Evolutionary conservation across 2,797 vertebrate genomes (phyloP).

Genomic region (Pampus argenteus): DNA sequence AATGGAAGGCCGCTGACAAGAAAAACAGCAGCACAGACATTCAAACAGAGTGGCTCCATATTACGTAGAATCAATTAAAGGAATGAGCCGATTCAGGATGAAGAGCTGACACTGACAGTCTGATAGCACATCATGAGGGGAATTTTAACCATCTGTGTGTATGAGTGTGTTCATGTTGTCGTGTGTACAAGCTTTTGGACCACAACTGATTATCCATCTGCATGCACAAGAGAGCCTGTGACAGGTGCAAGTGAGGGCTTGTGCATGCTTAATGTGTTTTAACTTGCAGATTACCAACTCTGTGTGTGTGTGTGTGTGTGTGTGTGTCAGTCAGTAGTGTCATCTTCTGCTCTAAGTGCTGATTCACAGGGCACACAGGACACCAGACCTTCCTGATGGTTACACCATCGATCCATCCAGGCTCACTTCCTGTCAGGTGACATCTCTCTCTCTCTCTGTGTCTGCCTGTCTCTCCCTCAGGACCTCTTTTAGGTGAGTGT

Average conservation of each 20-base stretch:
- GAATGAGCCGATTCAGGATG: slow-evolving; percentile 12
- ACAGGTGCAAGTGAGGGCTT: slow-evolving; percentile 44
- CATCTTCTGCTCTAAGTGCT: slow-evolving; percentile 66
- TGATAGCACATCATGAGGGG: slow-evolving; percentile 13
- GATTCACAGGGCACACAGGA: slow-evolving; percentile 74
- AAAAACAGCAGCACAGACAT: neutral
- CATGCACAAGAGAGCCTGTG: slow-evolving; percentile 37
- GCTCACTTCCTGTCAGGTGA: slow-evolving; percentile 71
- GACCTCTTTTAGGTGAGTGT: slow-evolving; percentile 53
- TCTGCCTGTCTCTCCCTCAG: slow-evolving; percentile 15
- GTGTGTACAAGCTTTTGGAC: slow-evolving; percentile 1
- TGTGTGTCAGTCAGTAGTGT: slow-evolving; percentile 47
- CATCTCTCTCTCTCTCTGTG: slow-evolving; percentile 12
- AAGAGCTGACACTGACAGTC: slow-evolving; percentile 1
- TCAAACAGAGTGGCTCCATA: slow-evolving; percentile 20
- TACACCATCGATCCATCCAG: slow-evolving; percentile 54
- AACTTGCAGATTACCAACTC: slow-evolving; percentile 55
- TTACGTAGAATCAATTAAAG: slow-evolving; percentile 44
- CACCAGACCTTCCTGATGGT: slow-evolving; percentile 60
- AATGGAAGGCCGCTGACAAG: slow-evolving; percentile 32
- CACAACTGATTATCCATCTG: slow-evolving; percentile 32
- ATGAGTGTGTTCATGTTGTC: neutral
- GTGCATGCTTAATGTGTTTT: slow-evolving; percentile 57
- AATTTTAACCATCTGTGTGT: slow-evolving; percentile 16
- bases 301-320: slow-evolving; percentile 19